Conservation (phyloP, 1,140 invertebrate genomes). For the Neotoxoptera formosana region DNA sequence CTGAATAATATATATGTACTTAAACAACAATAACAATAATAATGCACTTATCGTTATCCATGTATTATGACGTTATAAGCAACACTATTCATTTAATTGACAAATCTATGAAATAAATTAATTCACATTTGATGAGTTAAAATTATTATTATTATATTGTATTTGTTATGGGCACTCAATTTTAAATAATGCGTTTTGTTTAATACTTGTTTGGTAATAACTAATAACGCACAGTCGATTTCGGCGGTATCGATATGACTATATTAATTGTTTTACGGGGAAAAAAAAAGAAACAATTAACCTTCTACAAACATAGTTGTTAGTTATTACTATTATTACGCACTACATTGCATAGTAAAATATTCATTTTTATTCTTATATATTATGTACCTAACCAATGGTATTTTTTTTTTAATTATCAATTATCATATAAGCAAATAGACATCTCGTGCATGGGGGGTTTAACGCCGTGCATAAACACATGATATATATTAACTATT, state of each 20-base stretch:
- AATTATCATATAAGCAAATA: slow-evolving; percentile 21
- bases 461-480: background rate
- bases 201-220: background rate
- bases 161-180: background rate
- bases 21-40: slow-evolving; percentile 14
- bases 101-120: background rate
- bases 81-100: background rate
- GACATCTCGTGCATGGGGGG: background rate
- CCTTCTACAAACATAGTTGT: background rate
- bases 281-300: background rate
- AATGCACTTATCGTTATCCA: background rate
- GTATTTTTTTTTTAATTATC: slow-evolving; percentile 8
- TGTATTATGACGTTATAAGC: background rate
- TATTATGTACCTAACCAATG: background rate
- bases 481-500: background rate
- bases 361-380: background rate
- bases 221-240: background rate
- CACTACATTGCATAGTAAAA: background rate
- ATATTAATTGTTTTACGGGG: background rate
- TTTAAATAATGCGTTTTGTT: background rate
- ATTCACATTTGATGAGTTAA: background rate
- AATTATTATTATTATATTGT: background rate
- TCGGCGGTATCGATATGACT: background rate
- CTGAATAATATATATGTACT: background rate
- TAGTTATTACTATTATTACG: background rate